Percentiles rank a stretch among this genome's conserved stretches.
Evolutionary conservation across 2,113 vertebrate species (phyloP).

Genomic region (Cyanoderma ruficeps): DNA sequence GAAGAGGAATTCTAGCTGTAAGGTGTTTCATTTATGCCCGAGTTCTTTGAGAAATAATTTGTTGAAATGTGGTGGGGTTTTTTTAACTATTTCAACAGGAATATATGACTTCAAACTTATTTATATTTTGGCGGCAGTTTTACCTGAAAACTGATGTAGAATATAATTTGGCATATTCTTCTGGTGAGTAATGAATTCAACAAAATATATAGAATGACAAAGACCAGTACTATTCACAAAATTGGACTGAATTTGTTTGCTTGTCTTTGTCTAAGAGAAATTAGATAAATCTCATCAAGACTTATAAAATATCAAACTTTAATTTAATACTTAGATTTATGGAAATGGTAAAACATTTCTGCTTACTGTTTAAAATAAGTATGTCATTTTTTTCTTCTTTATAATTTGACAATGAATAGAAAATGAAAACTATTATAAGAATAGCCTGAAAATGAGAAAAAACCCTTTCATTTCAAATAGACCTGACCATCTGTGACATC

Average conservation of each 20-base stretch:
- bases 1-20: neutral
- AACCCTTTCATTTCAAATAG: neutral
- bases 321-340: neutral
- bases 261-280: neutral
- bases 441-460: neutral
- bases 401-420: neutral
- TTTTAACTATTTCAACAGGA: neutral
- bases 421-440: neutral
- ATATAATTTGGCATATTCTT: neutral
- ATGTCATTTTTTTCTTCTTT: neutral
- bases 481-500: neutral
- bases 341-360: neutral
- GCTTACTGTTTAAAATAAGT: neutral
- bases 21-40: neutral
- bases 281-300: neutral
- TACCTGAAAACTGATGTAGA: neutral
- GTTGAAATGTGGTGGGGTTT: neutral
- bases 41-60: neutral
- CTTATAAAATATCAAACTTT: neutral
- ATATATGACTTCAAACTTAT: neutral
- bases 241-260: neutral
- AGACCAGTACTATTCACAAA: neutral
- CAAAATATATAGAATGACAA: neutral
- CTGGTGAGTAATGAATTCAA: neutral
- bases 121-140: neutral